A percentile compares a stretch with the other conserved stretches of the same genome.
phyloP scores from a whole-genome alignment of 2,888 invertebrate species.

The Leptinotarsa rubiginosa region DNA sequence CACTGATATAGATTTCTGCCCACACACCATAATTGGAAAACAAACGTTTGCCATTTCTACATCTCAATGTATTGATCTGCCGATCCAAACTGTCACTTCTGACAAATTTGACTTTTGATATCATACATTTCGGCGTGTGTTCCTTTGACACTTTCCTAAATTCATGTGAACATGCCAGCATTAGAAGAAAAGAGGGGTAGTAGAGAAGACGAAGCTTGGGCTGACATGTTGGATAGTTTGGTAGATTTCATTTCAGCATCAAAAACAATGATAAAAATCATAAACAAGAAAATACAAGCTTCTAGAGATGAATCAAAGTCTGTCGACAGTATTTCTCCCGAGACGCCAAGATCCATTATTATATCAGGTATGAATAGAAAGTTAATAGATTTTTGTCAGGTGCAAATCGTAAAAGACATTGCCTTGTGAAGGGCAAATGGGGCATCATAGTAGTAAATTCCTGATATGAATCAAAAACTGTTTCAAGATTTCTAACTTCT shows the following conservation, averaged over 20 bases:
- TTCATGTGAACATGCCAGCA: constrained; percentile 11
- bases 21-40: no score
- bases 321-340: not conserved
- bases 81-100: not conserved
- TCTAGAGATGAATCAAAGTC: constrained; percentile 17
- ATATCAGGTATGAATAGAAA: not conserved
- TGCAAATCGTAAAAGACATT: no score
- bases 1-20: no score
- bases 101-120: not conserved
- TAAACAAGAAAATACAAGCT: constrained; percentile 32
- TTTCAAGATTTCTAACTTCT: no score
- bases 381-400: not conserved
- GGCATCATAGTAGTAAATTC: no score
- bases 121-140: constrained; percentile 1
- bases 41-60: not conserved
- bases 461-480: no score
- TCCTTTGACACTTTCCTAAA: not conserved
- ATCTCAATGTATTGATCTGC: not conserved
- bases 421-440: no score
- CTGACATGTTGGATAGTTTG: constrained; percentile 44
- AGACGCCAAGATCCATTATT: not conserved
- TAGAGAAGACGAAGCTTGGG: constrained; percentile 38
- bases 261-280: constrained; percentile 35
- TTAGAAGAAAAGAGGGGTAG: not conserved
- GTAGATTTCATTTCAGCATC: constrained; percentile 45